These are phyloP conservation scores for Eretmocerus hayati DNA, from an alignment of 2,888 invertebrate genomes.

Conservation along the genomic window DNA sequence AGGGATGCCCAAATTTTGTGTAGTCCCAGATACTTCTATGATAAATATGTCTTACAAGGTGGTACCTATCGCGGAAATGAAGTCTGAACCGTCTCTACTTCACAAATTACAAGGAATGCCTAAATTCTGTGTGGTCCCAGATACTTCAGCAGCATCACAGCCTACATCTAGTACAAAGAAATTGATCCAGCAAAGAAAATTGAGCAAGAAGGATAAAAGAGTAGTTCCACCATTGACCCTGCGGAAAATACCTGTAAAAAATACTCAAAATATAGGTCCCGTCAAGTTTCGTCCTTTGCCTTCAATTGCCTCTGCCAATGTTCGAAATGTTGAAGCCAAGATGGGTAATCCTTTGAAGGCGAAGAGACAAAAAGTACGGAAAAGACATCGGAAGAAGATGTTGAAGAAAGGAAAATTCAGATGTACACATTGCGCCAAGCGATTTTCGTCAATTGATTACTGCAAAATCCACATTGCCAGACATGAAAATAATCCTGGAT, in stretches of 20 bases:
- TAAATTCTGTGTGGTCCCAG: conserved; percentile 39
- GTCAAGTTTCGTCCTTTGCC: conserved; percentile 16
- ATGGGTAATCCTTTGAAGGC: background rate
- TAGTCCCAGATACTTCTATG: conserved; percentile 33
- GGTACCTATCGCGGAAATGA: conserved; percentile 39
- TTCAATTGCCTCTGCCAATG: background rate
- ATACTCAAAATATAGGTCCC: conserved; percentile 1
- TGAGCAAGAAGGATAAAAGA: background rate
- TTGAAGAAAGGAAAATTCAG: conserved; percentile 29
- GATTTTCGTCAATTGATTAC: conserved; percentile 41
- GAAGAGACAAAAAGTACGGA: conserved; percentile 16
- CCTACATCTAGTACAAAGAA: conserved; percentile 1
- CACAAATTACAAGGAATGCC: conserved; percentile 40
- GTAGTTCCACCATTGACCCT: background rate
- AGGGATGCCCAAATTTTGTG: conserved; percentile 40
- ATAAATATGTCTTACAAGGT: conserved; percentile 29
- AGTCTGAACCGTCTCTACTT: conserved; percentile 37
- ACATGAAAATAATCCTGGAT: conserved; percentile 35
- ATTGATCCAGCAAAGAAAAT: conserved; percentile 2
- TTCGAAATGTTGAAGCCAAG: conserved; percentile 15
- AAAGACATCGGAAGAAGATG: conserved; percentile 17
- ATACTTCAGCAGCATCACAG: conserved; percentile 20
- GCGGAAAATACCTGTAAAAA: conserved; percentile 6
- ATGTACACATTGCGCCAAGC: conserved; percentile 37
- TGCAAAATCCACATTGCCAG: conserved; percentile 39